Evolutionary conservation across 2,888 invertebrate genomes (phyloP), one percentile per base, ranked within the genome.

Genomic region (Venustoraphidia nigricollis): DNA sequence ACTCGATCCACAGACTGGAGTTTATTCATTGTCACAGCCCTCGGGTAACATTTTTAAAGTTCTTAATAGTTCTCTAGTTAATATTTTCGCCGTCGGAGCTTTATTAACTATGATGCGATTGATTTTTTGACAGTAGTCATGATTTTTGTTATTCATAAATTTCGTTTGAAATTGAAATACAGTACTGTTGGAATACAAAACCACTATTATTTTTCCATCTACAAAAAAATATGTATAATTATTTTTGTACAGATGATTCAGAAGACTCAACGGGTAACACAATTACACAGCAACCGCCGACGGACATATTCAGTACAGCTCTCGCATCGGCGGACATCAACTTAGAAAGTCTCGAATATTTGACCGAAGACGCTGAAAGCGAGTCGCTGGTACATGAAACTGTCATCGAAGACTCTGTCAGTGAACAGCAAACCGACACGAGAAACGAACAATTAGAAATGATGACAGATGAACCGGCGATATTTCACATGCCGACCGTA

Each of bases 301-400:
- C 67, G 13, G 74, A 76, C 57, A 66, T 75, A 35, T 75, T 73
- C 59, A 73, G 71, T 53, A 71, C 73, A 17, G 71, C 72, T 39
- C 67, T 76, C 50, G 69, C 68, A 41, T 65, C 72, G 39, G 64
- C 72, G 1, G 72, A 73, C 44, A 73, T 75, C 44, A 71, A 72
- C 56, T 60, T 75, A 53, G 72, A 73, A 53, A 68, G 71, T 58
- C 72, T 72, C 58, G 67, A 72, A 53, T 74, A 73, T 56, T 59
- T 72, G 52, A 70, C 73, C 52, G 71, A 70, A 54, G 65, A 67
- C 13, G 41, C 9, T 9, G 17, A 10, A 10, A 27, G 10, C 10
- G 41, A 17, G 10, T 41, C 17, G 11, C 13, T 27, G 17, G 41
- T 41, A 41, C 41, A 14, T 10, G 14, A 27, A 17, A 27, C 41